Percentiles rank a stretch among this genome's conserved stretches.
Conservation (phyloP, 2,797 vertebrate species). For the Phrynocephalus guinanensis region DNA sequence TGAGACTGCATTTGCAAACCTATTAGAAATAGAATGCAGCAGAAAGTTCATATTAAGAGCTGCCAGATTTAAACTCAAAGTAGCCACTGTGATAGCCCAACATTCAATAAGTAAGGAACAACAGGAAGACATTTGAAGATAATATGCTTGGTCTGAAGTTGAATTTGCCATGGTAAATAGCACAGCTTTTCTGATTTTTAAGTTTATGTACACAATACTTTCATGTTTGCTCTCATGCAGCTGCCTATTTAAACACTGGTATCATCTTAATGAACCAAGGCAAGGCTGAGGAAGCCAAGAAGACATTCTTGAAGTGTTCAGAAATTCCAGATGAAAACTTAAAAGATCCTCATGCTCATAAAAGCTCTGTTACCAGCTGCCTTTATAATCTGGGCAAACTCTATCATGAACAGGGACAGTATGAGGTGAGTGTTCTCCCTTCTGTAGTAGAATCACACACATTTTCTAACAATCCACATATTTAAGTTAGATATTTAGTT, state of each 20-base stretch:
- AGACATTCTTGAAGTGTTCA: constrained; percentile 94
- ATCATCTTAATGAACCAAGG: constrained; percentile 98
- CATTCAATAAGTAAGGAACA: no score
- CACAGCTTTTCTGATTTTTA: constrained; percentile 1
- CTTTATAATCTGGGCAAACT: constrained; percentile 98
- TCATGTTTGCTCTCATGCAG: constrained; percentile 70
- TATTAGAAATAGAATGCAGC: not conserved
- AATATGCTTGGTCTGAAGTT: not conserved
- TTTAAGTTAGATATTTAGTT: not conserved
- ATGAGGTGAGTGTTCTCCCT: constrained; percentile 84
- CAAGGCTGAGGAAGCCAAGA: constrained; percentile 91
- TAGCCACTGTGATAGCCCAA: no score
- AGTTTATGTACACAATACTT: constrained; percentile 13
- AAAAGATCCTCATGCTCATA: constrained; percentile 98
- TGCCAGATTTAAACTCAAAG: no score
- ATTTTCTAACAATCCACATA: not conserved
- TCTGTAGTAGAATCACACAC: not conserved
- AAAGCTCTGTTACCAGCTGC: constrained; percentile 98
- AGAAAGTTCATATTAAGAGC: no score
- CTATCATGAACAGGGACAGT: constrained; percentile 94
- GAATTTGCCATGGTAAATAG: not conserved
- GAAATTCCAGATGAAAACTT: constrained; percentile 98
- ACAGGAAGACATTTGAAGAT: no score
- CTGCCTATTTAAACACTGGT: constrained; percentile 99
- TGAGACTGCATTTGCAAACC: not conserved